Conservation (phyloP, 2,797 vertebrate genomes). For the Hyperoplus immaculatus region DNA sequence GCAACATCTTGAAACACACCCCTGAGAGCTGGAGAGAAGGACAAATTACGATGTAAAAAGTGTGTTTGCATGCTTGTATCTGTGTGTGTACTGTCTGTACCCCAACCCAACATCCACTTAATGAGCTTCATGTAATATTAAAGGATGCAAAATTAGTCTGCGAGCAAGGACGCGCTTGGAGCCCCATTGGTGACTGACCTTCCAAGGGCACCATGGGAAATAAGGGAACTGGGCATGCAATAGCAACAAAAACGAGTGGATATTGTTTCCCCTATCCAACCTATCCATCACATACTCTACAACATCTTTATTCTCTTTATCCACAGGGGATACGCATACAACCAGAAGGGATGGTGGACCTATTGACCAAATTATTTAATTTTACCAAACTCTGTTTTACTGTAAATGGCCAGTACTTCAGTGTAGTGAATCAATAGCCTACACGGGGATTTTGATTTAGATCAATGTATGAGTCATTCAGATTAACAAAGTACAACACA, state of each 20-base stretch:
- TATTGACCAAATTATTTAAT: conserved; percentile 47
- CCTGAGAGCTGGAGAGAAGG: conserved; percentile 60
- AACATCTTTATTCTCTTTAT: conserved; percentile 61
- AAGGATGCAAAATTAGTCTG: conserved; percentile 86
- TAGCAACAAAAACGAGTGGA: conserved; percentile 62
- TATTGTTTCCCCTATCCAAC: conserved; percentile 61
- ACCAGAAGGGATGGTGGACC: conserved; percentile 42
- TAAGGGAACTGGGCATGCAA: conserved; percentile 75
- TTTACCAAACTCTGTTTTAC: conserved; percentile 27
- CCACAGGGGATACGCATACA: conserved; percentile 41
- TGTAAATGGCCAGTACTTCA: conserved; percentile 12
- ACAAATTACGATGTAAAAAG: conserved; percentile 63
- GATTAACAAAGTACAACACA: conserved; percentile 24
- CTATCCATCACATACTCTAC: conserved; percentile 67
- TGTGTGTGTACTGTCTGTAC: conserved; percentile 63
- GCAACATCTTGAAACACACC: conserved; percentile 74
- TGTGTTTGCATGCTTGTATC: conserved; percentile 57
- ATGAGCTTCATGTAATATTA: conserved; percentile 98
- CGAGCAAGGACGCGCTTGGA: conserved; percentile 63
- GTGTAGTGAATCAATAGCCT: neutral
- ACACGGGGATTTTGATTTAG: conserved; percentile 3
- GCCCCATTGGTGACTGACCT: conserved; percentile 74
- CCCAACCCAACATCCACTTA: conserved; percentile 88
- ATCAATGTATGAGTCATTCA: conserved; percentile 22
- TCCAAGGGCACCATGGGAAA: conserved; percentile 83